A percentile compares a stretch with the other conserved stretches of the same genome.
These are phyloP conservation scores for Trachurus trachurus DNA, from an alignment of 2,797 vertebrate genomes.

Conservation along the genomic window DNA sequence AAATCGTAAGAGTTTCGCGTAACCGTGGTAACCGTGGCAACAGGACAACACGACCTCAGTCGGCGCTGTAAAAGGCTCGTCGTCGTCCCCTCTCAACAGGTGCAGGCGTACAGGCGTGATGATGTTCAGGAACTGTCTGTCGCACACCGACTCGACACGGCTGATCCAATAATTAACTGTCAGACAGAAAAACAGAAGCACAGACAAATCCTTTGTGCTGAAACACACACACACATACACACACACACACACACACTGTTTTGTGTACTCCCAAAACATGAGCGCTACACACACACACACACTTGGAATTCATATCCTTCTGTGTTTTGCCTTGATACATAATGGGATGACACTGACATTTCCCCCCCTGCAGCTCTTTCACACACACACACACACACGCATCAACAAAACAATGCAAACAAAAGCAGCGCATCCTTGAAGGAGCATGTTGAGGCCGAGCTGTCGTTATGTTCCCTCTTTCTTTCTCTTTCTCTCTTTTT, in stretches of 20 bases:
- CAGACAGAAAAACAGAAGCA: slow-evolving; percentile 23
- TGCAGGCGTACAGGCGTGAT: no score
- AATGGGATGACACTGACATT: slow-evolving; percentile 75
- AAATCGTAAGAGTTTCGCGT: no score
- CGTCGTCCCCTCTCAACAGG: no score
- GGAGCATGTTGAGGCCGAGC: slow-evolving; percentile 49
- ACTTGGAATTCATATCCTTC: slow-evolving; percentile 58
- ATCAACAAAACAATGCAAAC: slow-evolving; percentile 68
- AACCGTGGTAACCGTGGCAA: no score
- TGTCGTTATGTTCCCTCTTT: slow-evolving; percentile 9
- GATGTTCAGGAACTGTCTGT: no score
- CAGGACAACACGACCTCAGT: no score
- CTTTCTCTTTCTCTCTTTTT: no score
- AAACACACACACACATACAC: slow-evolving; percentile 21
- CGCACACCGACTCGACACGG: no score
- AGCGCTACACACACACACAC: slow-evolving; percentile 1
- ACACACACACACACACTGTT: slow-evolving; percentile 5
- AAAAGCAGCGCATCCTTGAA: slow-evolving; percentile 72
- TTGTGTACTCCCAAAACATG: neutral
- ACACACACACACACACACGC: slow-evolving; percentile 4
- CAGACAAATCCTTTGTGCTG: slow-evolving; percentile 36
- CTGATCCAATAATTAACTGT: slow-evolving; percentile 41
- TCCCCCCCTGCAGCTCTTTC: slow-evolving; percentile 56
- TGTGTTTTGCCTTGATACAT: slow-evolving; percentile 74
- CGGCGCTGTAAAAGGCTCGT: no score